These are phyloP conservation scores for Sebastes oblongus DNA, from an alignment of 2,797 vertebrate genomes.

Conservation along the genomic window DNA sequence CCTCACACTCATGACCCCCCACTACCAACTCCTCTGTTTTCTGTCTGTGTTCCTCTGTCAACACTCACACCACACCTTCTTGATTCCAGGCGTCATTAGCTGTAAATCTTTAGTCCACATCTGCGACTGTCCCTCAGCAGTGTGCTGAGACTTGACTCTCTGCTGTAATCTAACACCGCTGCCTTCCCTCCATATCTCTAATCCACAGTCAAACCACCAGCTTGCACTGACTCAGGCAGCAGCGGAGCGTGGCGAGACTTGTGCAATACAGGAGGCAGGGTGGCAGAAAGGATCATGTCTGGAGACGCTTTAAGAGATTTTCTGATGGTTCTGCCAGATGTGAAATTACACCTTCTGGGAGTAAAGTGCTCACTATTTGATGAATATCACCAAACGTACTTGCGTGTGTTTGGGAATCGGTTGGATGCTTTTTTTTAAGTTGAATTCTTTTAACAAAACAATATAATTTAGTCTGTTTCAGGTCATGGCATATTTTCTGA, in stretches of 20 bases:
- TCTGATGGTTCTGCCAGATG: constrained; percentile 43
- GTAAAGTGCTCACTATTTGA: constrained; percentile 3
- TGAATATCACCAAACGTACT: neutral
- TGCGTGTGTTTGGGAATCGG: neutral
- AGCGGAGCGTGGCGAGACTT: constrained; percentile 57
- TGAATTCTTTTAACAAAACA: neutral
- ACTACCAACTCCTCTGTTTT: neutral
- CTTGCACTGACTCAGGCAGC: constrained; percentile 16
- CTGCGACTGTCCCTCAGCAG: constrained; percentile 32
- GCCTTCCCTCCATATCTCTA: constrained; percentile 42
- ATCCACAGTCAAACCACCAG: constrained; percentile 32
- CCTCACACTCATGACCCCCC: neutral
- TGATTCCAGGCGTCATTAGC: constrained; percentile 19
- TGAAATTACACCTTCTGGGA: constrained; percentile 48
- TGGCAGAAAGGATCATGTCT: constrained; percentile 41
- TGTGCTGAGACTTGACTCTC: constrained; percentile 52
- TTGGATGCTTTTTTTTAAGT: neutral
- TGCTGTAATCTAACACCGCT: constrained; percentile 54
- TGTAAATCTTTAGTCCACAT: constrained; percentile 57
- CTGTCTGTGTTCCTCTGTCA: constrained; percentile 8
- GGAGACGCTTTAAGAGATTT: constrained; percentile 42
- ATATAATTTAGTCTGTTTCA: neutral
- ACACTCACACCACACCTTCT: neutral
- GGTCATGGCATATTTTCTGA: neutral
- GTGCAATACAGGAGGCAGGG: constrained; percentile 28